Base-by-base conservation (phyloP, 1,140 invertebrate genomes). In the Maconellicoccus hirsutus region DNA sequence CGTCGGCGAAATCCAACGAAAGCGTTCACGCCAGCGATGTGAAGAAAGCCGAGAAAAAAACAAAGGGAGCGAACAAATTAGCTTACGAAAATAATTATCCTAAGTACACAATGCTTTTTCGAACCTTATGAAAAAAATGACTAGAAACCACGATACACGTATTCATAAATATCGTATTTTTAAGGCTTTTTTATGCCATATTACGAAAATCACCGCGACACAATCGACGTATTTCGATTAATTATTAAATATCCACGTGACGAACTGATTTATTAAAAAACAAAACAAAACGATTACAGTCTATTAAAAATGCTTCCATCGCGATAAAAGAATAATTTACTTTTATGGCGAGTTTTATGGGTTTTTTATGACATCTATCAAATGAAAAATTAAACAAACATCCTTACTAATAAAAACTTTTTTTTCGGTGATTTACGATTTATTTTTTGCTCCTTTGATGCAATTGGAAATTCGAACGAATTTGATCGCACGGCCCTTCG, bases 281-380 rank as follows among this genome's bases (percentile, higher is more conserved):
- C 61, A 26, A 66, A 66, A 66, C 25, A 66, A 66, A 66, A 10
- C 61, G 25, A 66, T 66, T 66, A 66, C 22, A 66, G 25, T 66
- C 61, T 26, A 66, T 26, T 66, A 66, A 66, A 66, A 66, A 66
- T 66, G 25, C 61, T 25, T 66, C 61, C 61, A 66, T 66, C 61
- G 61, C 25, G 25, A 66, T 66, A 66, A 66, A 66, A 66, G 61
- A 66, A 66, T 66, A 66, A 66, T 66, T 66, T 66, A 66, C 61
- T 66, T 66, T 66, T 66, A 66, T 66, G 61, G 61, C 25, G 61
- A 25, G 22, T 66, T 23, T 66, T 66, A 66, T 66, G 61, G 21
- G 25, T 66, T 66, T 66, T 66, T 66, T 66, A 66, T 66, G 61
- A 66, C 61, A 52, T 52, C 42, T 52, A 52, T 52, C 42, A 52